A percentile compares a stretch with the other conserved stretches of the same genome.
These are phyloP conservation scores for Serripes groenlandicus DNA, from an alignment of 2,888 invertebrate genomes.

Conservation along the genomic window DNA sequence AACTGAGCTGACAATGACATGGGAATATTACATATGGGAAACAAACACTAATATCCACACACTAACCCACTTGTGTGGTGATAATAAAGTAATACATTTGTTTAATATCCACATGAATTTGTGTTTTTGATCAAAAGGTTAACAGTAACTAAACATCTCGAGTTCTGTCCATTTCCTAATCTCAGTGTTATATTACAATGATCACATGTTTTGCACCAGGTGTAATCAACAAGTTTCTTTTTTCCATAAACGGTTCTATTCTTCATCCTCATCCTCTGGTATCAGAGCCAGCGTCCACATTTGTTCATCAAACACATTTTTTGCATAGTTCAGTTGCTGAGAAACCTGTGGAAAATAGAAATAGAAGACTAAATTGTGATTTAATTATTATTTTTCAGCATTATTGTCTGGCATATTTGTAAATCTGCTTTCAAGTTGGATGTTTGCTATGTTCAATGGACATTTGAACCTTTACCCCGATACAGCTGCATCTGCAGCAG, in stretches of 20 bases:
- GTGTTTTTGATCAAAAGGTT: not conserved
- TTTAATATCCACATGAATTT: not conserved
- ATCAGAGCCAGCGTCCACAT: slow-evolving; percentile 65
- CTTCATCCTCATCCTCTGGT: slow-evolving; percentile 12
- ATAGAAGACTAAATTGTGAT: too few species aligned
- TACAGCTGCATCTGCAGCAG: too few species aligned
- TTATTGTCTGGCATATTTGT: too few species aligned
- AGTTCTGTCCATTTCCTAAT: not conserved
- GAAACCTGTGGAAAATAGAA: too few species aligned
- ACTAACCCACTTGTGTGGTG: not conserved
- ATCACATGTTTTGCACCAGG: not conserved
- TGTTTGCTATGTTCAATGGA: too few species aligned
- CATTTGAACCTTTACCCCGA: too few species aligned
- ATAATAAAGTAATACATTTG: not conserved
- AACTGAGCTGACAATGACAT: not conserved
- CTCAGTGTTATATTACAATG: not conserved
- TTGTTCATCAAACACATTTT: slow-evolving; percentile 78
- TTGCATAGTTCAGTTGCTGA: slow-evolving; percentile 94
- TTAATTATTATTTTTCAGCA: too few species aligned
- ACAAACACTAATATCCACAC: not conserved
- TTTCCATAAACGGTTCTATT: not conserved
- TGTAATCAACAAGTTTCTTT: not conserved
- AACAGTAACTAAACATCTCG: not conserved
- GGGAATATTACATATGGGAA: not conserved
- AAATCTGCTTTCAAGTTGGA: too few species aligned